These are phyloP conservation scores for Amblyopsis hoosieri DNA, from an alignment of 2,797 vertebrate species.

Conservation along the genomic window DNA sequence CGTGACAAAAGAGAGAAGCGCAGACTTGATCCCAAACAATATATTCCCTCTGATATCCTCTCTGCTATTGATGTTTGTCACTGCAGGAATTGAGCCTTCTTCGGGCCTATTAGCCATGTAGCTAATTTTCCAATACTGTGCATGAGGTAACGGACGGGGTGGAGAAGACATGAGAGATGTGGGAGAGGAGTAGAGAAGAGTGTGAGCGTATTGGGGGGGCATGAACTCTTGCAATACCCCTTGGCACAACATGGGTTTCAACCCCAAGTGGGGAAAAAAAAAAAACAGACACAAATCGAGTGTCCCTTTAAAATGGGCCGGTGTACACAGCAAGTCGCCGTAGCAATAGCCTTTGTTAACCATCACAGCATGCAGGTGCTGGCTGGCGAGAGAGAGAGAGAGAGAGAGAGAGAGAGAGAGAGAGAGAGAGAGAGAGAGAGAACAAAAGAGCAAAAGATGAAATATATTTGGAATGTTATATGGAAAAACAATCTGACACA, in stretches of 20 bases:
- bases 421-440: constrained; percentile 31
- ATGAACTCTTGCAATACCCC: too few species aligned
- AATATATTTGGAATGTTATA: constrained; percentile 99
- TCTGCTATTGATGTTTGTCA: constrained; percentile 36
- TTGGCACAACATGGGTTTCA: too few species aligned
- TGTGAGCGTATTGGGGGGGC: too few species aligned
- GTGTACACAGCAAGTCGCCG: constrained; percentile 46
- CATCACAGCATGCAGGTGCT: constrained; percentile 46
- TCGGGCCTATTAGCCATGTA: constrained; percentile 39
- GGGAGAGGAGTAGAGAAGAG: too few species aligned
- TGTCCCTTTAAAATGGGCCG: constrained; percentile 57
- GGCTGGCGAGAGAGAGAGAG: constrained; percentile 35
- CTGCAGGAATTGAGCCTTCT: constrained; percentile 49
- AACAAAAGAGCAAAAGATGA: constrained; percentile 75
- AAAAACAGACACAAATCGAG: too few species aligned
- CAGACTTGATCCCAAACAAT: constrained; percentile 24
- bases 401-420: constrained; percentile 21
- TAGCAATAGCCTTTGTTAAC: constrained; percentile 65
- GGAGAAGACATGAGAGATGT: too few species aligned
- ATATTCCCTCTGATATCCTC: constrained; percentile 25
- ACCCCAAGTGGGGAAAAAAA: too few species aligned
- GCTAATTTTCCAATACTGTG: constrained; percentile 12
- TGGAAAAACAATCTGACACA: constrained; percentile 99
- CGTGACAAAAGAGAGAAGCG: constrained; percentile 57
- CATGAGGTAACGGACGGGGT: too few species aligned